Conservation (phyloP, 2,888 invertebrate genomes). For the Apotomis turbidana region DNA sequence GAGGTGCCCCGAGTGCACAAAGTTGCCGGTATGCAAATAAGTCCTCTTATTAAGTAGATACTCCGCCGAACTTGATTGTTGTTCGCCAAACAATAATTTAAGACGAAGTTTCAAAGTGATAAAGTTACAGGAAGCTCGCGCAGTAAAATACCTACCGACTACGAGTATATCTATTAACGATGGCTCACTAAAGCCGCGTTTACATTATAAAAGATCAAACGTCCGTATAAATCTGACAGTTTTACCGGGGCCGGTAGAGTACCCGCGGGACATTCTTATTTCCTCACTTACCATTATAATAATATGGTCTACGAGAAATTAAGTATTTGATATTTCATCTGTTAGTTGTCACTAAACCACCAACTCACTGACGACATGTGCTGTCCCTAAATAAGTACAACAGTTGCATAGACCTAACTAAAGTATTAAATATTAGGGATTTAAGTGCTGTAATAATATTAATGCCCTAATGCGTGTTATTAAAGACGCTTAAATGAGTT, state of each 20-base stretch:
- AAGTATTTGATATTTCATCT: too few relatives aligned
- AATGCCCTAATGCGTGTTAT: too few relatives aligned
- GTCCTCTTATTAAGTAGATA: background rate
- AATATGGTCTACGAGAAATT: too few relatives aligned
- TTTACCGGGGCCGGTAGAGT: background rate
- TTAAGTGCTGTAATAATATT: too few relatives aligned
- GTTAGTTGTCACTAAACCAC: too few relatives aligned
- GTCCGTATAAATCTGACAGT: slow-evolving; percentile 1
- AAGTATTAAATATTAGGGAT: too few relatives aligned
- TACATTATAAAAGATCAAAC: slow-evolving; percentile 23
- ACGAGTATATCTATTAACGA: background rate
- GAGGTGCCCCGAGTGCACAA: slow-evolving; percentile 8
- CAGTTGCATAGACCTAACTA: too few relatives aligned
- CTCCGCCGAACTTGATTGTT: slow-evolving; percentile 19
- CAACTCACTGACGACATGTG: too few relatives aligned
- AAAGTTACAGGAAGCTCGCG: slow-evolving; percentile 10
- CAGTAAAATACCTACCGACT: background rate
- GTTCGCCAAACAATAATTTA: slow-evolving; percentile 28
- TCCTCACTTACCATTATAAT: background rate
- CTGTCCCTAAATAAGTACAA: too few relatives aligned
- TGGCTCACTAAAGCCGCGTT: slow-evolving; percentile 20
- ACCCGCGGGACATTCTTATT: background rate
- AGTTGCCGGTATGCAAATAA: slow-evolving; percentile 22
- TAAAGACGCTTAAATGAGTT: too few relatives aligned
- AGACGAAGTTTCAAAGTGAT: slow-evolving; percentile 13